A percentile compares a stretch with the other conserved stretches of the same genome.
Evolutionary conservation across 2,888 invertebrate genomes (phyloP).

Genomic region (Tetranychus truncatus): DNA sequence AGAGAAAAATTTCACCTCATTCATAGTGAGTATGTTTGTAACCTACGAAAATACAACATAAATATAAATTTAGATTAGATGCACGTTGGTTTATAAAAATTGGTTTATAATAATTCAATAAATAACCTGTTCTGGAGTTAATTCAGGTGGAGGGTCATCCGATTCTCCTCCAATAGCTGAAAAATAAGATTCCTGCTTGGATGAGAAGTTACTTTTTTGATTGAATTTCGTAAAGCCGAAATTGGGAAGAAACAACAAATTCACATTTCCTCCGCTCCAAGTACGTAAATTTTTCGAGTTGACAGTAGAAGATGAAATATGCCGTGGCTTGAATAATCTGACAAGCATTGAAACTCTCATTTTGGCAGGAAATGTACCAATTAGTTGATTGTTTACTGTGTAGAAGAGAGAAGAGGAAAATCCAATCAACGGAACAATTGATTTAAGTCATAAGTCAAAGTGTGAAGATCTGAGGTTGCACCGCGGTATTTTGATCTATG

Average conservation of each 20-base stretch:
- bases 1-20: slow-evolving; percentile 10
- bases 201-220: slow-evolving; percentile 2
- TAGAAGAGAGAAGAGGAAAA: background rate
- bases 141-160: slow-evolving; percentile 20
- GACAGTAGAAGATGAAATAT: background rate
- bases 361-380: background rate
- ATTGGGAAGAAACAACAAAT: background rate
- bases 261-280: background rate
- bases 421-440: background rate
- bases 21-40: slow-evolving; percentile 15
- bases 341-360: background rate
- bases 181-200: slow-evolving; percentile 21
- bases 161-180: slow-evolving; percentile 20
- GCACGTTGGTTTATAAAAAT: background rate
- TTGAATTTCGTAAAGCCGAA: slow-evolving; percentile 1
- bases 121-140: slow-evolving; percentile 19
- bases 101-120: background rate
- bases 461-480: too few species aligned
- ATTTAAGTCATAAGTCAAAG: too few species aligned
- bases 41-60: slow-evolving; percentile 7
- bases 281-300: background rate
- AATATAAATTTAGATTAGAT: background rate
- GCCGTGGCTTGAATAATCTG: background rate
- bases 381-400: background rate
- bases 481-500: too few species aligned